These are phyloP conservation scores for Phrynosoma platyrhinos DNA, from an alignment of 2,113 vertebrate genomes.

Conservation along the genomic window DNA sequence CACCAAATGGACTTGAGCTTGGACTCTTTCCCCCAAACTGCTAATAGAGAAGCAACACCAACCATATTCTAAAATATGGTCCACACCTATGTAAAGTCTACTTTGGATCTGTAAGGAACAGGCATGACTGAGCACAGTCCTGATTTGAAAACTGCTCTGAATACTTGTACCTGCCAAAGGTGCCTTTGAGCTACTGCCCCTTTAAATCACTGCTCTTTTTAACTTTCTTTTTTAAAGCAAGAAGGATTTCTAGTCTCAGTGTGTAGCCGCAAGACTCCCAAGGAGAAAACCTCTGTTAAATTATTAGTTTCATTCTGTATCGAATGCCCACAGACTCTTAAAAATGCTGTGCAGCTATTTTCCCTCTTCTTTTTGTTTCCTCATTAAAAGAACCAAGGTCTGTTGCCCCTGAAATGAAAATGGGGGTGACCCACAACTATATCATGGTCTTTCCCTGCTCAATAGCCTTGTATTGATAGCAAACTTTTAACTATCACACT, in stretches of 20 bases:
- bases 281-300: constrained; percentile 34
- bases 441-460: constrained; percentile 41
- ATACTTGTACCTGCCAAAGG: neutral
- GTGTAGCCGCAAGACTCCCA: constrained; percentile 7
- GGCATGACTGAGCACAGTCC: neutral
- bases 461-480: constrained; percentile 51
- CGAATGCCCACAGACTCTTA: constrained; percentile 43
- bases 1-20: neutral
- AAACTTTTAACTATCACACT: constrained; percentile 57
- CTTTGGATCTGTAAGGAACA: neutral
- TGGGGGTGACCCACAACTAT: constrained; percentile 27
- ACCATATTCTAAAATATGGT: neutral
- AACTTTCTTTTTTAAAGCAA: constrained; percentile 28
- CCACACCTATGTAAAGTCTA: neutral
- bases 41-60: neutral
- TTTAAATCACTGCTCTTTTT: constrained; percentile 1
- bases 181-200: neutral
- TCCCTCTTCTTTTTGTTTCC: constrained; percentile 23
- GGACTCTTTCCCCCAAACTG: neutral
- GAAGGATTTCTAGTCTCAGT: constrained; percentile 40
- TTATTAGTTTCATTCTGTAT: constrained; percentile 50
- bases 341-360: constrained; percentile 40
- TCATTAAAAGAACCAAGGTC: constrained; percentile 30
- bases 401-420: constrained; percentile 51
- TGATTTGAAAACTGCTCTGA: neutral